phyloP scores from a whole-genome alignment of 2,888 invertebrate genomes.

The Apeira syringaria region DNA sequence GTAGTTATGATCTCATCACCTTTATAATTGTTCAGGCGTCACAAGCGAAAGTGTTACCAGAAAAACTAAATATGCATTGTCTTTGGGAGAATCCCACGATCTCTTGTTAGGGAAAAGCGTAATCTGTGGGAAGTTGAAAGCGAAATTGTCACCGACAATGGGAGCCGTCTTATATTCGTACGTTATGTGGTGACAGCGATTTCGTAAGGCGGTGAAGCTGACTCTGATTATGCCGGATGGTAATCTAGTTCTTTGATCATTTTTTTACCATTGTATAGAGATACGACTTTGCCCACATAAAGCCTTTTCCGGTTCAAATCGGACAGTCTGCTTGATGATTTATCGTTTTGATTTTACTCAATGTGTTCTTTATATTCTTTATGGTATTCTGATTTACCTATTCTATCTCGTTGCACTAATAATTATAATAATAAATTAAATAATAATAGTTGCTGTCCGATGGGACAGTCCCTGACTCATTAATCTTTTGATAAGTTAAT shows the following conservation, averaged over 20 bases:
- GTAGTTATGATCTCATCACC: constrained; percentile 43
- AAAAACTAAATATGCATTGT: constrained; percentile 75
- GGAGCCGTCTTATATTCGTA: constrained; percentile 37
- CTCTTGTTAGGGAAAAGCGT: constrained; percentile 76
- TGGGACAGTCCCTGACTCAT: no score
- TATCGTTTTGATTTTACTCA: no score
- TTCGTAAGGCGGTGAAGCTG: constrained; percentile 36
- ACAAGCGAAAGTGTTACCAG: constrained; percentile 72
- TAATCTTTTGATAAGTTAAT: no score
- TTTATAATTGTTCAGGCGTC: constrained; percentile 59
- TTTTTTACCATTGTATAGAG: no score
- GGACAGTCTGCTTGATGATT: no score
- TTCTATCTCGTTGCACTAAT: no score
- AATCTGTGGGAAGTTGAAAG: constrained; percentile 76
- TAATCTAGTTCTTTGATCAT: constrained; percentile 22
- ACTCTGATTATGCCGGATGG: constrained; percentile 29
- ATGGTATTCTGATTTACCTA: no score
- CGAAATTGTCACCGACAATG: constrained; percentile 68
- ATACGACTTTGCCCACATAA: no score
- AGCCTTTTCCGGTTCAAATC: no score
- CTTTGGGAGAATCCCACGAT: constrained; percentile 70
- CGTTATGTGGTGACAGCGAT: constrained; percentile 29
- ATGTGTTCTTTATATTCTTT: no score
- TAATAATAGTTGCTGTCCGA: no score
- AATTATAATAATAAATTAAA: no score